Conservation (phyloP, 1,140 invertebrate species). For the Conopomorpha cramerella region DNA sequence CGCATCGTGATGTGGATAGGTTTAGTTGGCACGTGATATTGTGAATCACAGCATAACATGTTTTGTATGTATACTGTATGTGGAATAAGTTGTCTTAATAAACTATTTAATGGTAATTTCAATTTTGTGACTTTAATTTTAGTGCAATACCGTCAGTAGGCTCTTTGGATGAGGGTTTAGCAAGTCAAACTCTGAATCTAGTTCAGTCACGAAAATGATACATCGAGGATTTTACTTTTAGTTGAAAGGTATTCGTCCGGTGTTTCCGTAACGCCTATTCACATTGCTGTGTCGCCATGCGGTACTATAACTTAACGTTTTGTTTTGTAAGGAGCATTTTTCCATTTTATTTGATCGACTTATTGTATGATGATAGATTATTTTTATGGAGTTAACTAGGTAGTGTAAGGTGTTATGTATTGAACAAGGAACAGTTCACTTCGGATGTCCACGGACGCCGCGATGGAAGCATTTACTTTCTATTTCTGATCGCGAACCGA, state of each 20-base stretch:
- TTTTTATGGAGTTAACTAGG: slow-evolving; percentile 53
- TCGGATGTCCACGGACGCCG: slow-evolving; percentile 24
- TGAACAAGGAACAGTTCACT: slow-evolving; percentile 28
- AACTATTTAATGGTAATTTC: slow-evolving; percentile 59
- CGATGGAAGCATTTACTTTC: slow-evolving; percentile 47
- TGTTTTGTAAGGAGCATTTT: slow-evolving; percentile 17
- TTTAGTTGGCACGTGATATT: slow-evolving; percentile 53
- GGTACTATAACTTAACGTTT: slow-evolving; percentile 13
- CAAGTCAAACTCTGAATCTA: slow-evolving; percentile 2
- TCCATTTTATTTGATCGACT: slow-evolving; percentile 22
- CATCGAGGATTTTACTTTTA: slow-evolving; percentile 2
- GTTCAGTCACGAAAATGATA: background rate
- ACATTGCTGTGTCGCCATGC: slow-evolving; percentile 31
- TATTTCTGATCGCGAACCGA: slow-evolving; percentile 44
- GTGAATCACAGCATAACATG: slow-evolving; percentile 54
- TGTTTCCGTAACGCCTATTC: too few species aligned
- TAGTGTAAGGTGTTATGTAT: slow-evolving; percentile 57
- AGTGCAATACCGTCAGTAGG: slow-evolving; percentile 11
- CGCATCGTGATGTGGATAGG: slow-evolving; percentile 56
- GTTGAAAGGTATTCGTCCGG: too few species aligned
- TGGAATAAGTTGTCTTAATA: slow-evolving; percentile 59
- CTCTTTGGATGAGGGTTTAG: background rate
- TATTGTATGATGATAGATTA: slow-evolving; percentile 52
- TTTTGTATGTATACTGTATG: slow-evolving; percentile 58
- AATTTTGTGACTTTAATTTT: slow-evolving; percentile 46